Conservation (phyloP, 1,140 invertebrate genomes). For the Metopolophium dirhodum region DNA sequence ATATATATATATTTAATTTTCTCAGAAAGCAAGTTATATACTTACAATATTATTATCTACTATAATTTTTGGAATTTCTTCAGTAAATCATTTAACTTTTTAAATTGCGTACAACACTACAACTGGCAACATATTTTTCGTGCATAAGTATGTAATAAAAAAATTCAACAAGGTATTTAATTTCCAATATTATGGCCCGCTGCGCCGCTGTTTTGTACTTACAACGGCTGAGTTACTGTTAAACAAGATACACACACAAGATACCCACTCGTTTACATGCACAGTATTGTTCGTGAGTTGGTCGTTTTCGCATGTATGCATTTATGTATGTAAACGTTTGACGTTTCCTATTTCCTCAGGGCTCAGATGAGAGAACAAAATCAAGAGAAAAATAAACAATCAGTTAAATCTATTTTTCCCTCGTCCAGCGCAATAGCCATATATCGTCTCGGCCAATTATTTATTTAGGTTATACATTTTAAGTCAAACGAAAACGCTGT, state of each 20-base stretch:
- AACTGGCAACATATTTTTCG: neutral
- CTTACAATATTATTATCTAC: neutral
- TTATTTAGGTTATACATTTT: neutral
- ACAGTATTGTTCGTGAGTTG: conserved; percentile 33
- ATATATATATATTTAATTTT: neutral
- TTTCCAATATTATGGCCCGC: neutral
- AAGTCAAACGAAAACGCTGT: neutral
- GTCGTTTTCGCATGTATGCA: neutral
- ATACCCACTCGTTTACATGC: conserved; percentile 9
- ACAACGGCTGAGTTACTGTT: conserved; percentile 20
- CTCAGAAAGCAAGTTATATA: neutral
- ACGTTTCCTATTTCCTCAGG: conserved; percentile 20
- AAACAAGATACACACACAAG: conserved; percentile 15
- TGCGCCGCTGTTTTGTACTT: neutral
- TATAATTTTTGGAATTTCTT: neutral
- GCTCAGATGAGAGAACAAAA: neutral
- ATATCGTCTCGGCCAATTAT: neutral
- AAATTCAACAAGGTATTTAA: neutral
- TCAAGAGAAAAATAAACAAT: conserved; percentile 1
- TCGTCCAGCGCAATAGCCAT: neutral
- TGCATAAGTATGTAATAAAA: neutral
- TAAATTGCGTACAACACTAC: neutral
- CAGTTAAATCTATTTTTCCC: neutral
- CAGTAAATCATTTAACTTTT: neutral
- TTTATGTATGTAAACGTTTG: neutral